Conservation (phyloP, 2,888 invertebrate species). For the Macrosiphum euphorbiae region DNA sequence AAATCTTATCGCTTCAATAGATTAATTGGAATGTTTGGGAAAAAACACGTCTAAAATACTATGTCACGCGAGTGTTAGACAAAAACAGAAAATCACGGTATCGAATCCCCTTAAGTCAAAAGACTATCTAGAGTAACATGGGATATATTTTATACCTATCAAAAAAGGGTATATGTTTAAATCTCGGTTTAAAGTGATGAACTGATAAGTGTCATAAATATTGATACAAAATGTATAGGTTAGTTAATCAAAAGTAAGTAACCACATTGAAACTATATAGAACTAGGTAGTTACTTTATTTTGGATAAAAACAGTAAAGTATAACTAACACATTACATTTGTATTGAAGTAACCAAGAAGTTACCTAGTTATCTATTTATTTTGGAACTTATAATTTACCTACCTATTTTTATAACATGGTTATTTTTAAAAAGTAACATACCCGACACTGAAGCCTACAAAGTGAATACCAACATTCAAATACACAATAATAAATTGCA, state of each 20-base stretch:
- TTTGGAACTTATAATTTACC: background rate
- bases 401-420: background rate
- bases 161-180: background rate
- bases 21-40: too few relatives aligned
- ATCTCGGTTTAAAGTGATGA: background rate
- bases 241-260: background rate
- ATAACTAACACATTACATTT: background rate
- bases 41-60: too few relatives aligned
- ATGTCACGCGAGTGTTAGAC: too few relatives aligned
- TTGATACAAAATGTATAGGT: background rate
- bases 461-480: too few relatives aligned
- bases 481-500: too few relatives aligned
- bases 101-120: too few relatives aligned
- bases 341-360: background rate
- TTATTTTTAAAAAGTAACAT: background rate
- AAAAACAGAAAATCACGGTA: too few relatives aligned
- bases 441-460: background rate
- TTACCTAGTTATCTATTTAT: background rate
- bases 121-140: background rate
- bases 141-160: background rate
- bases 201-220: background rate
- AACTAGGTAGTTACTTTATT: background rate
- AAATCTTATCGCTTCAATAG: too few relatives aligned
- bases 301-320: background rate
- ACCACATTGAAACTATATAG: background rate